phyloP scores from a whole-genome alignment of 2,113 vertebrate genomes.

The Gymnarchus niloticus region DNA sequence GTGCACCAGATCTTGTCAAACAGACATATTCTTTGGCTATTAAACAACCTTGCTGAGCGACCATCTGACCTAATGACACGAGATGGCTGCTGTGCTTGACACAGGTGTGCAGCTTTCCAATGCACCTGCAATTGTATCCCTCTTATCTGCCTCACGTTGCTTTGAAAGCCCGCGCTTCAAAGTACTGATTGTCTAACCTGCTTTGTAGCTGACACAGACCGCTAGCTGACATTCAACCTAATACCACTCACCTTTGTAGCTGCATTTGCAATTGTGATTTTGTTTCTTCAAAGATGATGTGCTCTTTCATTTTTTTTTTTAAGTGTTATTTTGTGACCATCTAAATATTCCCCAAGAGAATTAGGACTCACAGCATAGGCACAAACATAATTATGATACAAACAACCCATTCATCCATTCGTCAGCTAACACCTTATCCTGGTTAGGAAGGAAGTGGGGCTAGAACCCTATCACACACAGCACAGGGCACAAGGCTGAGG shows the following conservation, averaged over 20 bases:
- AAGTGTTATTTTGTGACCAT: background rate
- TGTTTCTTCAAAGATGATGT: background rate
- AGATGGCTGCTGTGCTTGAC: background rate
- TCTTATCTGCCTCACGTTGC: background rate
- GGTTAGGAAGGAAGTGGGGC: background rate
- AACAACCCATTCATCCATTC: background rate
- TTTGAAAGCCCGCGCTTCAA: background rate
- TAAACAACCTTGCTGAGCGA: background rate
- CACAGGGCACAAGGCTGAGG: background rate
- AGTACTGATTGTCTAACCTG: background rate
- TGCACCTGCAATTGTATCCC: background rate
- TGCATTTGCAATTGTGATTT: constrained; percentile 9
- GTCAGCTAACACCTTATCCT: background rate
- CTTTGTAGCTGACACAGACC: background rate
- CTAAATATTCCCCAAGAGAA: background rate
- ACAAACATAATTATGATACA: background rate
- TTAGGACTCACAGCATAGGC: no score
- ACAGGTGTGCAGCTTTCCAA: background rate
- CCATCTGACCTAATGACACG: constrained; percentile 3
- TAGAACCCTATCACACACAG: background rate
- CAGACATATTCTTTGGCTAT: background rate
- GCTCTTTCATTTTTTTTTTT: background rate
- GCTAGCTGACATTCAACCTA: background rate
- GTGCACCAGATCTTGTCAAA: background rate
- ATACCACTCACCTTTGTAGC: background rate